Percentiles rank a stretch among this genome's conserved stretches.
Conservation (phyloP, 2,888 invertebrate genomes). For the Lottia gigantea region DNA sequence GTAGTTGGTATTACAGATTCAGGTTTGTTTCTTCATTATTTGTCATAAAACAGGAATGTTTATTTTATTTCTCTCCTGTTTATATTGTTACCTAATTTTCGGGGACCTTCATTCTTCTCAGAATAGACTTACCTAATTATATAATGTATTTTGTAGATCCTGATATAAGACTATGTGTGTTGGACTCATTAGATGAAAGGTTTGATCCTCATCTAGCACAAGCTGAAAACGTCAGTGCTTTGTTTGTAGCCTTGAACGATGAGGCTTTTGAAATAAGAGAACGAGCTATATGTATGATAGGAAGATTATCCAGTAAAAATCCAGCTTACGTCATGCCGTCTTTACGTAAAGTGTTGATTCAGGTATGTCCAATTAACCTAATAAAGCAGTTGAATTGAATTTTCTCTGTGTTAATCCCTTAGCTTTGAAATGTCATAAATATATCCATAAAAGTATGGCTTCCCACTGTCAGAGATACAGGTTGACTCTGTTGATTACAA, state of each 20-base stretch:
- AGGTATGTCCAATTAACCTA: slow-evolving; percentile 66
- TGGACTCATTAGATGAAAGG: slow-evolving; percentile 88
- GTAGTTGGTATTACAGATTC: slow-evolving; percentile 95
- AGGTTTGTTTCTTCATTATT: slow-evolving; percentile 63
- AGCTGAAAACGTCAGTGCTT: slow-evolving; percentile 90
- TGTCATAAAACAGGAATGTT: too few species aligned
- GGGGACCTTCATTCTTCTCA: too few species aligned
- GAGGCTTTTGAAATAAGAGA: slow-evolving; percentile 97
- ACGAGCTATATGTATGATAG: slow-evolving; percentile 91
- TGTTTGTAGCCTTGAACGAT: slow-evolving; percentile 96
- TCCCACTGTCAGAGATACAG: too few species aligned
- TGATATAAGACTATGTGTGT: slow-evolving; percentile 91
- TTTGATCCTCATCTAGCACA: slow-evolving; percentile 97
- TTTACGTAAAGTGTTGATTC: slow-evolving; percentile 88
- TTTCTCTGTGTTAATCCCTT: not conserved
- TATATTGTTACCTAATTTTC: too few species aligned
- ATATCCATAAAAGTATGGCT: too few species aligned
- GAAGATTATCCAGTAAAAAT: slow-evolving; percentile 90
- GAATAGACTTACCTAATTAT: not conserved
- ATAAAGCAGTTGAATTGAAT: too few species aligned
- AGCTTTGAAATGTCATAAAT: too few species aligned
- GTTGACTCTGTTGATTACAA: too few species aligned
- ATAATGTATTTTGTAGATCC: slow-evolving; percentile 74
- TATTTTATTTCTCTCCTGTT: too few species aligned
- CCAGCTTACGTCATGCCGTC: slow-evolving; percentile 99